A percentile compares a stretch with the other conserved stretches of the same genome.
phyloP scores from a whole-genome alignment of 1,140 invertebrate genomes.

The Oscheius sp. region DNA sequence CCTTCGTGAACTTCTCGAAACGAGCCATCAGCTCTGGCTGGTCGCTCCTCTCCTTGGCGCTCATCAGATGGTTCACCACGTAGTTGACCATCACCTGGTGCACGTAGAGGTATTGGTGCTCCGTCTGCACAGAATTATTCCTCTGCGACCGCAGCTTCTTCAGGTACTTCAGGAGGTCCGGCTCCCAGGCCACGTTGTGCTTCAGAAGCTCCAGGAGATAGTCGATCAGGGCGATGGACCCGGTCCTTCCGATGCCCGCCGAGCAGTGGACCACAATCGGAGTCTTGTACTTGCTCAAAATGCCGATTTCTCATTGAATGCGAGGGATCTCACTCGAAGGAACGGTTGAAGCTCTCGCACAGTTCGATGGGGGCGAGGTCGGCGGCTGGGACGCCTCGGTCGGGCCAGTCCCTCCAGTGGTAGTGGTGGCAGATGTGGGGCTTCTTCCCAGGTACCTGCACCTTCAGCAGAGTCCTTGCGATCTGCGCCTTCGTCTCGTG shows the following conservation, averaged over 20 bases:
- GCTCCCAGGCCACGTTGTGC: slow-evolving; percentile 6
- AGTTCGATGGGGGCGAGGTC: slow-evolving; percentile 18
- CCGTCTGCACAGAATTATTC: slow-evolving; percentile 29
- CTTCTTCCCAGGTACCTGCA: not conserved
- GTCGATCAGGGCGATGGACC: slow-evolving; percentile 61
- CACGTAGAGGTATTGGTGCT: slow-evolving; percentile 31
- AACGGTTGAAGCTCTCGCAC: slow-evolving; percentile 64
- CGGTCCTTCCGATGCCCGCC: slow-evolving; percentile 92
- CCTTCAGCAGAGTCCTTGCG: not conserved
- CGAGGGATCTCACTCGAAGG: slow-evolving; percentile 84
- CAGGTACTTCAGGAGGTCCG: slow-evolving; percentile 10
- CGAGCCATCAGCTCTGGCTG: too few species aligned
- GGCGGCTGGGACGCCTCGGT: slow-evolving; percentile 40
- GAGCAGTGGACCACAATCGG: slow-evolving; percentile 27
- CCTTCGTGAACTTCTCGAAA: too few species aligned
- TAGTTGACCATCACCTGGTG: slow-evolving; percentile 32
- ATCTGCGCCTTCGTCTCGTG: not conserved
- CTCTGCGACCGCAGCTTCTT: slow-evolving; percentile 1
- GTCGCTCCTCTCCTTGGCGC: too few species aligned
- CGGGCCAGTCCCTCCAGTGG: slow-evolving; percentile 41
- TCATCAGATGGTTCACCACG: slow-evolving; percentile 10
- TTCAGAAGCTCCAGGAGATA: slow-evolving; percentile 27
- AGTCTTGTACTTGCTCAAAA: too few species aligned
- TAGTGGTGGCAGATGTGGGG: slow-evolving; percentile 10
- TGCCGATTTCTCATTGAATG: slow-evolving; percentile 93